A percentile compares a stretch with the other conserved stretches of the same genome.
These are phyloP conservation scores for Corythornis vintsioides DNA, from an alignment of 2,113 vertebrate genomes.

Conservation along the genomic window DNA sequence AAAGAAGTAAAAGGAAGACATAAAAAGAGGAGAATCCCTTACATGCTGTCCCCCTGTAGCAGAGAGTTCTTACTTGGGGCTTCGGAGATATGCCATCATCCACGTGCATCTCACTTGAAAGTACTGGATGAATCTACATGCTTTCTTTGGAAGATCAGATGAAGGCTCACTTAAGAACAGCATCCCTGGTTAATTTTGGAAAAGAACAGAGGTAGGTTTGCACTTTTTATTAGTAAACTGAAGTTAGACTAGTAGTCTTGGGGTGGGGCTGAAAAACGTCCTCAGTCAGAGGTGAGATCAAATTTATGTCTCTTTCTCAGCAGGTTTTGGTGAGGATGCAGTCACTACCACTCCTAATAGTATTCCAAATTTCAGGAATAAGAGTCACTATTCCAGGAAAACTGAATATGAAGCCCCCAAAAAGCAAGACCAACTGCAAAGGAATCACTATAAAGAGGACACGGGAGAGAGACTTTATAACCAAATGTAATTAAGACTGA, in stretches of 20 bases:
- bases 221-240: background rate
- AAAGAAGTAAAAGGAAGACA: background rate
- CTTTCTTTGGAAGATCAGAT: background rate
- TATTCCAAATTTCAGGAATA: background rate
- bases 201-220: background rate
- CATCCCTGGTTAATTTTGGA: background rate
- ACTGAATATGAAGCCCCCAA: background rate
- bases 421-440: background rate
- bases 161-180: background rate
- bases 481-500: background rate
- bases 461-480: background rate
- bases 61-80: background rate
- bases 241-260: background rate
- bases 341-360: background rate
- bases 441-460: background rate
- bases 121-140: accelerated
- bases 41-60: background rate
- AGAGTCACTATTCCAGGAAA: background rate
- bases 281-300: background rate
- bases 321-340: background rate
- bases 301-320: background rate
- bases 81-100: accelerated
- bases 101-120: background rate
- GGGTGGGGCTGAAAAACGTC: background rate
- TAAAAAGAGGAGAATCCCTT: background rate